Evolutionary conservation across 2,888 invertebrate genomes (phyloP).

Genomic region (Ctenicera cuprea): DNA sequence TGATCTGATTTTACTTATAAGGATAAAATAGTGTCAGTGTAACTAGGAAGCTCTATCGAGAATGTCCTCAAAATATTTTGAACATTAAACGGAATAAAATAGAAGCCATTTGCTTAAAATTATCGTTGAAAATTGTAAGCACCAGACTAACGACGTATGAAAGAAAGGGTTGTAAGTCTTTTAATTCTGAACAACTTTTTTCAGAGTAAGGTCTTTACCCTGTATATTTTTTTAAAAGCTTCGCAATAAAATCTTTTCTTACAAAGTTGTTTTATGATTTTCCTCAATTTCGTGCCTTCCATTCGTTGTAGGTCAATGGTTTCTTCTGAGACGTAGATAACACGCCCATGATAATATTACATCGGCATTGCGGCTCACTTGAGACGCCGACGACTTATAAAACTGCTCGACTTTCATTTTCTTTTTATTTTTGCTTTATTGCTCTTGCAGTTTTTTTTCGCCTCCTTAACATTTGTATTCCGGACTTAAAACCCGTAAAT

Average conservation of each 20-base stretch:
- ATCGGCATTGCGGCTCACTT: constrained; percentile 37
- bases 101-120: too few relatives aligned
- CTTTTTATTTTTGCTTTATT: constrained; percentile 35
- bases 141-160: too few relatives aligned
- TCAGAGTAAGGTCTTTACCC: too few relatives aligned
- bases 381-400: constrained; percentile 39
- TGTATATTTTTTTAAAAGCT: neutral
- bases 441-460: constrained; percentile 17
- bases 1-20: too few relatives aligned
- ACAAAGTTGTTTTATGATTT: too few relatives aligned
- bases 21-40: too few relatives aligned
- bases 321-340: constrained; percentile 31
- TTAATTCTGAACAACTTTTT: neutral
- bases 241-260: neutral
- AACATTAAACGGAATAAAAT: too few relatives aligned
- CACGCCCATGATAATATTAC: constrained; percentile 36
- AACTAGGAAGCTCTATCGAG: too few relatives aligned
- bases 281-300: neutral
- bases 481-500: neutral
- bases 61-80: too few relatives aligned
- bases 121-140: too few relatives aligned
- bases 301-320: constrained; percentile 11
- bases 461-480: constrained; percentile 20
- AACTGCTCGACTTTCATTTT: constrained; percentile 36
- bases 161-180: too few relatives aligned